Conservation (phyloP, 2,797 vertebrate species). For the Melopsittacus undulatus region DNA sequence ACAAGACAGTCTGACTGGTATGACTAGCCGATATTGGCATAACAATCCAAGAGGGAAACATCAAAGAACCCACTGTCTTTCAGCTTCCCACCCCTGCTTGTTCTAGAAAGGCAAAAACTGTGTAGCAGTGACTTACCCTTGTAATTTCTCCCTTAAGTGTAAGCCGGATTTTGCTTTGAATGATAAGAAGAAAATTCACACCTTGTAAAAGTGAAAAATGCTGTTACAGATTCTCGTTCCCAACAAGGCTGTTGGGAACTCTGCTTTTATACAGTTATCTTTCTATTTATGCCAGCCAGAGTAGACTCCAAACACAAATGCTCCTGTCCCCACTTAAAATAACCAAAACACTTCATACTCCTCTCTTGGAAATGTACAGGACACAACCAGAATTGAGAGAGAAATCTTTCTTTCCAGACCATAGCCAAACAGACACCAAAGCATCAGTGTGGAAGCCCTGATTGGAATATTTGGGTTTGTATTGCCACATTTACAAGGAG, state of each 20-base stretch:
- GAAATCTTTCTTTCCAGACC: neutral
- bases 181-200: neutral
- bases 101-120: neutral
- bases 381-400: neutral
- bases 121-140: neutral
- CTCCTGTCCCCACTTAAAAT: neutral
- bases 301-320: accelerated
- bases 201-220: neutral
- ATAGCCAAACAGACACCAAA: neutral
- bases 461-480: neutral
- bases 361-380: neutral
- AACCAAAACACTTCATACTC: accelerated
- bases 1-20: neutral
- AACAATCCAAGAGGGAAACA: neutral
- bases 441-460: neutral
- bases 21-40: neutral
- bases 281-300: neutral
- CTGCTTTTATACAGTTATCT: neutral
- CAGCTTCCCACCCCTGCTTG: neutral
- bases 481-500: neutral
- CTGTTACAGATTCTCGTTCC: neutral
- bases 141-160: neutral
- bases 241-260: neutral
- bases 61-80: neutral
- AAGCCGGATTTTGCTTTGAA: neutral